A percentile compares a stretch with the other conserved stretches of the same genome.
These are phyloP conservation scores for Cisticola juncidis DNA, from an alignment of 2,113 vertebrate genomes.

Conservation along the genomic window DNA sequence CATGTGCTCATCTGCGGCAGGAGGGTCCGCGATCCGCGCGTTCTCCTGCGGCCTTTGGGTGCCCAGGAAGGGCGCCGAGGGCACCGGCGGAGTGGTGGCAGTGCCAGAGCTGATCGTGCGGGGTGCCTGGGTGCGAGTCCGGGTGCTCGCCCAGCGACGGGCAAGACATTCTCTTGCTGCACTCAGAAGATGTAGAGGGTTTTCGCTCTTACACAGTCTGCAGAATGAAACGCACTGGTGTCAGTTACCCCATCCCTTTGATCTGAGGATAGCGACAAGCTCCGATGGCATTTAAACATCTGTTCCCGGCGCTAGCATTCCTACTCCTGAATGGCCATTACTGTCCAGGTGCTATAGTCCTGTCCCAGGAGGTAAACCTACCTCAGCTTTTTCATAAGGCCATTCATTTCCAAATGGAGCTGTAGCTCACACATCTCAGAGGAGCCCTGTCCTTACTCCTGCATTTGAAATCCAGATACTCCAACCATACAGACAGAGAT, in stretches of 20 bases:
- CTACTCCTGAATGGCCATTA: rapidly evolving
- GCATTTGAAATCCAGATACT: background rate
- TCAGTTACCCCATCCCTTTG: rapidly evolving
- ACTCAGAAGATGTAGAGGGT: background rate
- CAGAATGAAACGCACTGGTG: no score
- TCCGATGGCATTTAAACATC: rapidly evolving
- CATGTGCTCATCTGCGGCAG: rapidly evolving
- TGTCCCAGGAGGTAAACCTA: background rate
- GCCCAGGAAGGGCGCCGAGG: background rate
- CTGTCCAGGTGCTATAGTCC: rapidly evolving
- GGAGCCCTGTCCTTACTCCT: background rate
- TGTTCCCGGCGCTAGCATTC: rapidly evolving
- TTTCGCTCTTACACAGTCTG: rapidly evolving
- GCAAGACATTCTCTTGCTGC: rapidly evolving
- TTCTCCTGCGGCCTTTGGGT: background rate
- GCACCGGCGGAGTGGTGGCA: rapidly evolving
- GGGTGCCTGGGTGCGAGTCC: rapidly evolving
- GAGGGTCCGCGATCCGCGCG: rapidly evolving
- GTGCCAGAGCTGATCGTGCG: rapidly evolving
- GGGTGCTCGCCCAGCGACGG: rapidly evolving
- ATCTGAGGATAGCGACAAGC: background rate
- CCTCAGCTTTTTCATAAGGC: background rate
- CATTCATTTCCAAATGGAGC: background rate
- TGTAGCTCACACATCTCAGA: background rate
- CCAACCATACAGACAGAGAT: background rate